These are phyloP conservation scores for Brachionichthys hirsutus DNA, from an alignment of 2,113 vertebrate genomes.

Conservation along the genomic window DNA sequence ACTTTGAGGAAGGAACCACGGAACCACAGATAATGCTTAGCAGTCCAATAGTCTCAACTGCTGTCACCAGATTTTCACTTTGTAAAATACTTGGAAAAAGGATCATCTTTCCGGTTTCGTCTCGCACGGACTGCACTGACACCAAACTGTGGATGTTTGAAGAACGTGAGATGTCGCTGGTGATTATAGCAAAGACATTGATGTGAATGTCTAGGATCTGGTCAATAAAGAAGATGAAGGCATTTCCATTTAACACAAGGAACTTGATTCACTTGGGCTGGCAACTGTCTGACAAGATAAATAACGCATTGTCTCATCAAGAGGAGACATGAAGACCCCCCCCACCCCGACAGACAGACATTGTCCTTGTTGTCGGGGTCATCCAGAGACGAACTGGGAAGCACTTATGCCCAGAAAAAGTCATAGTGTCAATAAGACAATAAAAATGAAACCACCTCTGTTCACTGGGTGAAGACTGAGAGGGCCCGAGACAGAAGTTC, in stretches of 20 bases:
- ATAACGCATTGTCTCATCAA: conserved; percentile 3
- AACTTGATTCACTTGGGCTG: not conserved
- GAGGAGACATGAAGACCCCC: conserved; percentile 9
- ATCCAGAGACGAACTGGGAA: conserved; percentile 39
- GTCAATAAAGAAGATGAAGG: not conserved
- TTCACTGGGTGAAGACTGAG: conserved; percentile 43
- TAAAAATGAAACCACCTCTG: conserved; percentile 57
- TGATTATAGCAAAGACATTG: not conserved
- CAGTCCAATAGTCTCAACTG: conserved; percentile 74
- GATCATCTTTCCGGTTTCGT: conserved; percentile 50
- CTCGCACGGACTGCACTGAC: conserved; percentile 38
- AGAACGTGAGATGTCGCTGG: conserved; percentile 9
- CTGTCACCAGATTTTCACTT: conserved; percentile 75
- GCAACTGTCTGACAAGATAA: conserved; percentile 1
- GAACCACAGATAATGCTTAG: conserved; percentile 79
- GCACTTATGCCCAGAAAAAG: conserved; percentile 54
- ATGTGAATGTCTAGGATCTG: not conserved
- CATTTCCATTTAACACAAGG: not conserved
- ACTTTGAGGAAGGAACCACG: conserved; percentile 77
- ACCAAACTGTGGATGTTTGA: conserved; percentile 29
- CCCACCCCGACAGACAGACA: conserved; percentile 13
- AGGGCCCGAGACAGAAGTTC: conserved; percentile 60
- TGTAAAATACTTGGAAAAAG: conserved; percentile 57
- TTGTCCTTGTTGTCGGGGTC: conserved; percentile 31
- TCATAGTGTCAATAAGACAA: conserved; percentile 41